Base-by-base conservation (phyloP, 1,140 invertebrate genomes). In the Drosophila pectinifera region DNA sequence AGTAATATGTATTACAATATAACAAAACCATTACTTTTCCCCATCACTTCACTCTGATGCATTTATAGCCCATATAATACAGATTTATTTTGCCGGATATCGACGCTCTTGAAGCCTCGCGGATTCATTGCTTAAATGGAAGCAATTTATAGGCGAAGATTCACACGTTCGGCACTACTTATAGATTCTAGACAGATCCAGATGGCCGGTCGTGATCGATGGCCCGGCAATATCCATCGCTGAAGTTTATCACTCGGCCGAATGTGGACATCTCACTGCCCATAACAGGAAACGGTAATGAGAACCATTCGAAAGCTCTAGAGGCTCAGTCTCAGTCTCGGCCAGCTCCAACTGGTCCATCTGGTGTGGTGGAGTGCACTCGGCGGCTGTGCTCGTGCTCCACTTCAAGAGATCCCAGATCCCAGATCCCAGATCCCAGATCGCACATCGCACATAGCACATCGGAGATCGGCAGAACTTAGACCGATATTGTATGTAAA, bases 271-370 rank as follows among this genome's bases (percentile, higher is more conserved):
- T 70, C 68, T 56, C 26, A 34, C 11, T 72, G 65, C 14, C 68
- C 68, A 72, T 72, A 79, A 69, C 45, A 80, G 77, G 70, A 74
- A 80, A 57, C 65, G 22, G 65, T 72, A 72, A 72, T 72, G 68
- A 72, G 49, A 72, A 72, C 68, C 68, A 72, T 72, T 72, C 68
- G 68, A 72, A 72, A 72, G 58, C 57, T 59, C 57, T 42, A 51
- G 38, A 59, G 62, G 26, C 20, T 22, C 22, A 22, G 22, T 4
- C 16, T 11, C 59, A 24, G 51, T 13, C 11, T n/a, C 11, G 7
- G 34, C 20, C 69, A 28, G 53, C 38, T 41, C 24, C 13, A 13
- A 59, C 63, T 46, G 18, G 36, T 31, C 22, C 39, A 18, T 36
- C 36, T 75, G 59, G 45, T 68, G 63, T 55, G 51, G 34, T 48